Conservation (phyloP, 2,113 vertebrate species). For the Colistium nudipinnis region DNA sequence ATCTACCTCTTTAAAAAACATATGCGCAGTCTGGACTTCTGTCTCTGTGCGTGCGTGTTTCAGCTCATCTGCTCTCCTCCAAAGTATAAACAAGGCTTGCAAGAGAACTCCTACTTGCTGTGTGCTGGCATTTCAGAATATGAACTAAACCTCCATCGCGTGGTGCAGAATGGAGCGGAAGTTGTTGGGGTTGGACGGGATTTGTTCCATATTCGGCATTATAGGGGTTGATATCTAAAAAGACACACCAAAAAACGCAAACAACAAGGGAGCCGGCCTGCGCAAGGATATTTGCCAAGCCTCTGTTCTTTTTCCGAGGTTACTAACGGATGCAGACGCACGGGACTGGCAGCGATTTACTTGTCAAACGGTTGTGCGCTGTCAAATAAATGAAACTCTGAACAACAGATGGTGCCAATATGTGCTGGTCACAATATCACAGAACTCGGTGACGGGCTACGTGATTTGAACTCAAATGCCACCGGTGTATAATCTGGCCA, state of each 20-base stretch:
- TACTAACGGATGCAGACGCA: conserved; percentile 1
- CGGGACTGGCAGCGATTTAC: conserved; percentile 12
- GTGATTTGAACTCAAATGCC: conserved; percentile 47
- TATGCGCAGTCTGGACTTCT: neutral
- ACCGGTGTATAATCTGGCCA: conserved; percentile 37
- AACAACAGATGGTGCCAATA: conserved; percentile 69
- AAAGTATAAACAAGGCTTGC: conserved; percentile 4
- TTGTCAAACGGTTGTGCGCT: too few species aligned
- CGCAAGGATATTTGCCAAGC: neutral
- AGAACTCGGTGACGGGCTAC: conserved; percentile 43
- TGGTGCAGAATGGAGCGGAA: neutral
- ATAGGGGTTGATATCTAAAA: neutral
- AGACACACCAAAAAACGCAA: neutral
- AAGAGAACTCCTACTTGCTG: neutral
- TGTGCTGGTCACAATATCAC: conserved; percentile 54
- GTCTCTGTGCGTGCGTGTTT: conserved; percentile 3
- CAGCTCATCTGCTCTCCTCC: neutral
- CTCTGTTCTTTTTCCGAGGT: neutral
- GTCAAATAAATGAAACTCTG: too few species aligned
- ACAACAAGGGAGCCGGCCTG: neutral
- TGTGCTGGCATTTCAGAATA: neutral
- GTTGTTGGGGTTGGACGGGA: neutral
- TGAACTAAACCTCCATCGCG: neutral
- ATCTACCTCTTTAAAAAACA: conserved; percentile 1
- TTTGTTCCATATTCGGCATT: too few species aligned